These are phyloP conservation scores for Nemoura dubitans DNA, from an alignment of 2,888 invertebrate species.

Conservation along the genomic window DNA sequence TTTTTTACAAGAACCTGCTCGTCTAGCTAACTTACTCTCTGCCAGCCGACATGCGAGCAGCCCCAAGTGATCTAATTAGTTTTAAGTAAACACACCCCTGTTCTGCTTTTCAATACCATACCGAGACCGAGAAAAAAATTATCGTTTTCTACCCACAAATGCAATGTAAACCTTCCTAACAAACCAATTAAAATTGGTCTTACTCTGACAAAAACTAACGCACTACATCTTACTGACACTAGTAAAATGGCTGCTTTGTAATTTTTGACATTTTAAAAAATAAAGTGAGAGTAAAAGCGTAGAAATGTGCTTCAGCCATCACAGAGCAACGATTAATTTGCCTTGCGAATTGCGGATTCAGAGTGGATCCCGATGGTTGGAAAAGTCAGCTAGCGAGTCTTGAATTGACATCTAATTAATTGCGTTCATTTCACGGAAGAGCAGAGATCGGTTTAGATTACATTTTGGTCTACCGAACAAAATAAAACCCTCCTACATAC, in stretches of 20 bases:
- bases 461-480: conserved; percentile 9
- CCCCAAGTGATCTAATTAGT: background rate
- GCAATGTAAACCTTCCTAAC: background rate
- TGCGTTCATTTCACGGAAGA: conserved; percentile 35
- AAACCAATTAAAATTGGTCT: background rate
- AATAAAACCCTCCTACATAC: background rate
- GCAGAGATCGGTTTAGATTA: conserved; percentile 24
- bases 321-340: background rate
- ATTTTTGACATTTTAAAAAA: background rate
- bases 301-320: background rate
- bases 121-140: background rate
- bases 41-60: background rate
- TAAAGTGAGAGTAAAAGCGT: background rate
- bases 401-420: conserved; percentile 39
- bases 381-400: conserved; percentile 18
- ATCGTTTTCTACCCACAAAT: background rate
- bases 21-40: background rate
- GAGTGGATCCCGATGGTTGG: background rate
- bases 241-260: background rate
- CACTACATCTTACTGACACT: background rate
- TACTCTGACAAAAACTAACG: background rate
- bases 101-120: background rate
- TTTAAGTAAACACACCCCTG: background rate
- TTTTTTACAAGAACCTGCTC: background rate
- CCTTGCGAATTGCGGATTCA: background rate